phyloP scores from a whole-genome alignment of 2,113 vertebrate genomes.

The Ivindomyrus marchei region DNA sequence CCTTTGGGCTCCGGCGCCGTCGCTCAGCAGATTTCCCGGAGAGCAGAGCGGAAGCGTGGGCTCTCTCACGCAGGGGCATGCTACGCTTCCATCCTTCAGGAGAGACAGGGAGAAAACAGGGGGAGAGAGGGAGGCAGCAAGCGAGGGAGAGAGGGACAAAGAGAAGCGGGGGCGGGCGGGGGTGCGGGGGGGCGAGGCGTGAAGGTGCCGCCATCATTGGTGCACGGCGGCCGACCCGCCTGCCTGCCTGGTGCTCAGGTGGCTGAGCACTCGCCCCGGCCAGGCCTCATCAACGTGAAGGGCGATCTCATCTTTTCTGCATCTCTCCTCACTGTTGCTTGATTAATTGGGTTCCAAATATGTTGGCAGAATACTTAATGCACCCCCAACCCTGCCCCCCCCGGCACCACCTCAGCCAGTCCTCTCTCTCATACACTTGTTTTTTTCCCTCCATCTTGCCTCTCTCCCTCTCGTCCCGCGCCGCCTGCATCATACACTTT shows the following conservation, averaged over 20 bases:
- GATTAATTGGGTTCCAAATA: constrained; percentile 98
- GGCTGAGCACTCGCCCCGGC: constrained; percentile 89
- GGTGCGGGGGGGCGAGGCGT: constrained; percentile 69
- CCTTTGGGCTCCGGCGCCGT: neutral
- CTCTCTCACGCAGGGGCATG: constrained; percentile 58
- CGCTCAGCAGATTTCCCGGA: constrained; percentile 22
- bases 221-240: constrained; percentile 87
- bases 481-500: constrained; percentile 86
- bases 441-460: neutral
- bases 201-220: constrained; percentile 94
- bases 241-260: constrained; percentile 94
- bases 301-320: constrained; percentile 98
- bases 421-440: constrained; percentile 22
- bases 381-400: constrained; percentile 35
- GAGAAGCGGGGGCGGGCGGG: constrained; percentile 51
- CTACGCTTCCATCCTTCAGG: constrained; percentile 80
- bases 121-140: constrained; percentile 17
- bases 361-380: constrained; percentile 88
- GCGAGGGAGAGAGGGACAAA: constrained; percentile 24
- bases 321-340: constrained; percentile 87
- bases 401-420: constrained; percentile 8
- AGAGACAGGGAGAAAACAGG: constrained; percentile 10
- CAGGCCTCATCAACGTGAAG: constrained; percentile 99
- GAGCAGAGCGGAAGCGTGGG: constrained; percentile 29
- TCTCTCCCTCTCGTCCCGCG: constrained; percentile 34